Base-by-base conservation (phyloP, 2,797 vertebrate genomes). In the Paedocypris micromegethes region DNA sequence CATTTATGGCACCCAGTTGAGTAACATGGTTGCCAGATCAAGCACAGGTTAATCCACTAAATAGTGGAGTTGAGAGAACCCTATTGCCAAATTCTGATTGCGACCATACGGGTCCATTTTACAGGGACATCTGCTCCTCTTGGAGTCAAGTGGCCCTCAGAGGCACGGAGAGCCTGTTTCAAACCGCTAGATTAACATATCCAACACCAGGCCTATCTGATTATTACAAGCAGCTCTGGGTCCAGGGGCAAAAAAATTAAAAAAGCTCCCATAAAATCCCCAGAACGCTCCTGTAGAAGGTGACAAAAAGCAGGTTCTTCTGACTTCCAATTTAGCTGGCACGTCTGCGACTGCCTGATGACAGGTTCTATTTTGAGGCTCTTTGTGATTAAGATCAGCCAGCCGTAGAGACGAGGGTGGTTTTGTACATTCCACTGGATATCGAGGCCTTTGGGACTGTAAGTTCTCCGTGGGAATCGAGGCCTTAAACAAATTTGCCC, bases 61-160 rank as follows among this genome's bases (percentile, higher is more conserved):
- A 89, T 88, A 69, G 58, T 83, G 83, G 78, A 88, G 83, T 81
- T 71, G 78, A 85, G 85, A 80, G 84, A 84, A 80, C 77, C 6
- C 40, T 75, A 68, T 83, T 88, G 86, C 87, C 88, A 89, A 86
- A 84, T 82, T 86, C 83, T 79, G 83, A 85, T 83, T 83, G 85
- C 83, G 82, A 88, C 86, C 88, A 88, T 86, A 86, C 86, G 86
- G 86, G 82, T 79, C 79, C 83, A 72, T 90, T 90, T 89, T 89
- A 72, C 86, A 78, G 79, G 82, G 87, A 88, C 89, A 90, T 91
- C 88, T 91, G 90, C 84, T 89, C 84, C 82, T 85, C 79, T 84
- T 80, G 82, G 85, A 84, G 81, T 86, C 81, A 82, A 87, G 84
- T 81, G 80, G 77, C 76, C 83, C 82, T 82, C 82, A 69, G 83